These are phyloP conservation scores for Holacanthella duospinosa DNA, from an alignment of 2,888 invertebrate genomes.

Conservation along the genomic window DNA sequence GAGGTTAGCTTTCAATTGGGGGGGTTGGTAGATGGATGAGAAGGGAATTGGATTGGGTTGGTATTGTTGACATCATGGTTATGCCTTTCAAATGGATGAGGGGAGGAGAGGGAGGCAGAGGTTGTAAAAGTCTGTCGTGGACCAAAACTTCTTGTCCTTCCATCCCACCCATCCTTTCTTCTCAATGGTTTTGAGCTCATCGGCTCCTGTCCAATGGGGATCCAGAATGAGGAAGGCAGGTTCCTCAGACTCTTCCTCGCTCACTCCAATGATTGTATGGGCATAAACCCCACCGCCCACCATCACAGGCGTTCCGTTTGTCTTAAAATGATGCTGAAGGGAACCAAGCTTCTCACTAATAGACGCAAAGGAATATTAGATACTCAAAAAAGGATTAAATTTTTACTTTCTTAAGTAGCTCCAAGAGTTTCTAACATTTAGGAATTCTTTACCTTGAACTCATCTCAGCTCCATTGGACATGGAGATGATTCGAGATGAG, in stretches of 20 bases:
- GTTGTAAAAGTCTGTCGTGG: slow-evolving; percentile 88
- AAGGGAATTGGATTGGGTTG: no score
- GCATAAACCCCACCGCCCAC: slow-evolving; percentile 97
- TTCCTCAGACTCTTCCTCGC: slow-evolving; percentile 62
- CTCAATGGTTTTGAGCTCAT: slow-evolving; percentile 62
- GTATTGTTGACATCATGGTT: no score
- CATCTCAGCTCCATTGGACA: slow-evolving; percentile 75
- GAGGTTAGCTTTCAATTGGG: no score
- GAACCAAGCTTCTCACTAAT: not conserved
- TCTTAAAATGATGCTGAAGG: slow-evolving; percentile 78
- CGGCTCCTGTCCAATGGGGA: slow-evolving; percentile 90
- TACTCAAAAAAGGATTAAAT: no score
- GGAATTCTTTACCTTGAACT: slow-evolving; percentile 39
- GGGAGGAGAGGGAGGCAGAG: slow-evolving; percentile 80
- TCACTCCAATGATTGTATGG: slow-evolving; percentile 90
- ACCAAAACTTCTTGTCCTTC: slow-evolving; percentile 93
- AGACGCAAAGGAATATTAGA: not conserved
- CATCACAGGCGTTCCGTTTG: slow-evolving; percentile 93
- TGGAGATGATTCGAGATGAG: slow-evolving; percentile 66
- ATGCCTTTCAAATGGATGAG: slow-evolving; percentile 40
- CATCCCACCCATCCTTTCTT: slow-evolving; percentile 94
- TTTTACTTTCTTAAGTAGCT: not conserved
- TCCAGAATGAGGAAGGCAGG: slow-evolving; percentile 90
- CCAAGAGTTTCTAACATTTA: not conserved
- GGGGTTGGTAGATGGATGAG: no score